Percentiles rank a stretch among this genome's conserved stretches.
phyloP scores from a whole-genome alignment of 1,140 invertebrate genomes.

The Zaprionus kolodkinae region DNA sequence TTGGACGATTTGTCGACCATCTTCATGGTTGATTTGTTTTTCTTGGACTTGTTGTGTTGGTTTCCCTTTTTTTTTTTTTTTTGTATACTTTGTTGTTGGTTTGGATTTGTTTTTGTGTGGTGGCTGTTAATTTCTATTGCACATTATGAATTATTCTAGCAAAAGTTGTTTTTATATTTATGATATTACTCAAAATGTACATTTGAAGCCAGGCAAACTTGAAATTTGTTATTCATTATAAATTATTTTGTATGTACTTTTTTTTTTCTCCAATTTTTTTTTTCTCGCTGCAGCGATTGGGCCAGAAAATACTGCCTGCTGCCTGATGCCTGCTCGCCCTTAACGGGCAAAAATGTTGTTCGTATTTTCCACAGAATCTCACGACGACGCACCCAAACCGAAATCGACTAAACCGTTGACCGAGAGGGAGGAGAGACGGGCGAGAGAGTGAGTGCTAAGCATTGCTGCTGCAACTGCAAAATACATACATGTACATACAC shows the following conservation, averaged over 20 bases:
- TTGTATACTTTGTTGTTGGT: slow-evolving; percentile 24
- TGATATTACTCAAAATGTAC: slow-evolving; percentile 17
- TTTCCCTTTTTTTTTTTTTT: slow-evolving; percentile 12
- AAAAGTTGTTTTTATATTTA: slow-evolving; percentile 18
- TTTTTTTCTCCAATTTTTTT: background rate
- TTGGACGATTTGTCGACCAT: slow-evolving; percentile 83
- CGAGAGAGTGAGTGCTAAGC: slow-evolving; percentile 3
- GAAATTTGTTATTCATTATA: slow-evolving; percentile 3
- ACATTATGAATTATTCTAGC: slow-evolving; percentile 49
- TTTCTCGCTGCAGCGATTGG: slow-evolving; percentile 35
- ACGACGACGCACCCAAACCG: slow-evolving; percentile 51
- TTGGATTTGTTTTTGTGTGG: slow-evolving; percentile 7
- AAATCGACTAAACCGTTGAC: slow-evolving; percentile 8
- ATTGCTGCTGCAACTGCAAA: slow-evolving; percentile 66
- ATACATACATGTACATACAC: slow-evolving; percentile 30
- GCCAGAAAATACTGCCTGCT: slow-evolving; percentile 8
- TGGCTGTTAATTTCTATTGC: slow-evolving; percentile 50
- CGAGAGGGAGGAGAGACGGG: slow-evolving; percentile 1
- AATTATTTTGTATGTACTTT: background rate
- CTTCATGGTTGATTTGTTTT: slow-evolving; percentile 71
- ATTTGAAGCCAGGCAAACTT: slow-evolving; percentile 30
- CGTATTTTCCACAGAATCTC: slow-evolving; percentile 63
- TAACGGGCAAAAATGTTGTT: slow-evolving; percentile 48
- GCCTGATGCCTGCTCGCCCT: slow-evolving; percentile 39
- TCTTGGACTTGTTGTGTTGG: slow-evolving; percentile 8